Evolutionary conservation across 1,140 invertebrate genomes (phyloP).

Genomic region (Doryteuthis pealeii): DNA sequence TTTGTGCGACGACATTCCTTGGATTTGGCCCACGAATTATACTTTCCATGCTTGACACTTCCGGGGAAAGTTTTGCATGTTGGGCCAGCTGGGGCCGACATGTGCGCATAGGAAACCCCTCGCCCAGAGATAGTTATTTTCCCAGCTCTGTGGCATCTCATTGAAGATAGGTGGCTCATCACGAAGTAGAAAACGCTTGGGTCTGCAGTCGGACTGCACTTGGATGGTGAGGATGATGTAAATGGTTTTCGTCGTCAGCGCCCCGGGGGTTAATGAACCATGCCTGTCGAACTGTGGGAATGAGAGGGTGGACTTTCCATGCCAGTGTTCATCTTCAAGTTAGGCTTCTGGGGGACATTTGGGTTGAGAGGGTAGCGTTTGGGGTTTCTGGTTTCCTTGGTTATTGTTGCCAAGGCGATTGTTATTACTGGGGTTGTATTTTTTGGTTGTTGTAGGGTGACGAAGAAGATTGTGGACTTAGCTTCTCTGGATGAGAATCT

Average conservation of each 20-base stretch:
- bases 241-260: too few species aligned
- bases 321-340: too few species aligned
- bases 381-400: neutral
- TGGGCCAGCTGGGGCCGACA: neutral
- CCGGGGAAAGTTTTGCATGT: neutral
- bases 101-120: neutral
- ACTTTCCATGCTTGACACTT: neutral
- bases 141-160: constrained; percentile 4
- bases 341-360: neutral
- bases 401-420: constrained; percentile 7
- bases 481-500: too few species aligned
- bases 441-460: too few species aligned
- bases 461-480: too few species aligned
- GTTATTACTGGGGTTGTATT: neutral
- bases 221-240: neutral
- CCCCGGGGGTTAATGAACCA: too few species aligned
- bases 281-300: too few species aligned
- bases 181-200: neutral
- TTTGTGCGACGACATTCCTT: neutral
- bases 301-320: too few species aligned
- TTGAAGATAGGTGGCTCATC: neutral
- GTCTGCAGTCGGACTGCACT: neutral
- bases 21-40: too few species aligned
- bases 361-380: neutral
- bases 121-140: neutral